phyloP scores from a whole-genome alignment of 2,888 invertebrate genomes.

The Blastobasis lacticolella region DNA sequence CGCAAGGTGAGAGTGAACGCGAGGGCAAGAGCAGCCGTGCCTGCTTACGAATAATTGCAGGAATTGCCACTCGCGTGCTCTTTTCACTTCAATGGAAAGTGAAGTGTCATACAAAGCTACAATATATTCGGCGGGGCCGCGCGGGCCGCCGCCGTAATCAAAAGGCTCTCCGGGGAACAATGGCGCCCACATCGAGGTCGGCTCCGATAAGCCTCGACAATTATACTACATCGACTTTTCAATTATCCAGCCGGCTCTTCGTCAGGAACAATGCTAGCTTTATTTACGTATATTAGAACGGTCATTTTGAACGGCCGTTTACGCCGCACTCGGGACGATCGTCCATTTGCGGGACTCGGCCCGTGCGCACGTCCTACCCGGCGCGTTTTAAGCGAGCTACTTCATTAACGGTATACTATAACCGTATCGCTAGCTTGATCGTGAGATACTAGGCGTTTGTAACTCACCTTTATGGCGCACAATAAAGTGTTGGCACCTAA shows the following conservation, averaged over 20 bases:
- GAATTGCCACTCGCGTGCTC: slow-evolving; percentile 29
- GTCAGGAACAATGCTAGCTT: slow-evolving; percentile 65
- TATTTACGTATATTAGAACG: slow-evolving; percentile 70
- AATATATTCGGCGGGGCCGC: slow-evolving; percentile 60
- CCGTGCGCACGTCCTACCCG: too few relatives aligned
- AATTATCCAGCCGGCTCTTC: slow-evolving; percentile 67
- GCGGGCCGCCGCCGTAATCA: slow-evolving; percentile 62
- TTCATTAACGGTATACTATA: too few relatives aligned
- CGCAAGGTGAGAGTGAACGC: too few relatives aligned
- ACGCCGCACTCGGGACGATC: slow-evolving; percentile 14
- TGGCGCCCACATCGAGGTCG: slow-evolving; percentile 69
- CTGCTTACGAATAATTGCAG: slow-evolving; percentile 3
- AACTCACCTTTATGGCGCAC: too few relatives aligned
- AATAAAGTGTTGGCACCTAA: too few relatives aligned
- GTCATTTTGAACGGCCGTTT: slow-evolving; percentile 64
- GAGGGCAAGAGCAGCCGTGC: background rate
- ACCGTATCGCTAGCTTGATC: too few relatives aligned
- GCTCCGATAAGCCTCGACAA: slow-evolving; percentile 71
- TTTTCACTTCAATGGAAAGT: slow-evolving; percentile 60
- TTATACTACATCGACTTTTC: slow-evolving; percentile 75
- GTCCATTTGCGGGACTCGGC: slow-evolving; percentile 3
- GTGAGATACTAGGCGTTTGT: too few relatives aligned
- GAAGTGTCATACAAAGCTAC: slow-evolving; percentile 68
- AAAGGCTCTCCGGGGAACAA: slow-evolving; percentile 72
- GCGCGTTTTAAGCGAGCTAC: too few relatives aligned